phyloP scores from a whole-genome alignment of 2,888 invertebrate species.

The Coenonympha arcania region DNA sequence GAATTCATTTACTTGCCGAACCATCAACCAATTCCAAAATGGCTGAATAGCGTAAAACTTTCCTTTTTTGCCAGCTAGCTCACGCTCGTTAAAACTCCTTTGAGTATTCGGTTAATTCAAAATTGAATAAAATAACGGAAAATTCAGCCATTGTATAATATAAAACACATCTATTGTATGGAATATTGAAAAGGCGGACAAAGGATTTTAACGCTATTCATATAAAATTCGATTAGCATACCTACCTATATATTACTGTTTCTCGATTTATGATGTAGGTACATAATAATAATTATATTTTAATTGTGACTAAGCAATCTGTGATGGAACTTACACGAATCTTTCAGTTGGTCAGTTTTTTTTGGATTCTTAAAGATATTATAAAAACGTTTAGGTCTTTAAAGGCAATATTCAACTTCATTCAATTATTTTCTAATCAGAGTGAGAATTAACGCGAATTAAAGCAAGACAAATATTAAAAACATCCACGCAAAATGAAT shows the following conservation, averaged over 20 bases:
- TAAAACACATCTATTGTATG: not conserved
- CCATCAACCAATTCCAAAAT: constrained; percentile 30
- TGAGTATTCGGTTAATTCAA: constrained; percentile 38
- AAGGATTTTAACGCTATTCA: not conserved
- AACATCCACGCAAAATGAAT: no score
- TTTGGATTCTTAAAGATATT: no score
- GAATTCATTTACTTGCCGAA: constrained; percentile 23
- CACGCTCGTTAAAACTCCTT: constrained; percentile 32
- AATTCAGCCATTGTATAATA: not conserved
- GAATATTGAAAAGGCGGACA: not conserved
- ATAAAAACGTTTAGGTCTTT: no score
- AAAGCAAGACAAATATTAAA: no score
- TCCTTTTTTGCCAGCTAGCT: constrained; percentile 32
- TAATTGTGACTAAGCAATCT: not conserved
- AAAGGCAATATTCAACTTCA: no score
- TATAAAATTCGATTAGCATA: not conserved
- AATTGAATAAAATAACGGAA: constrained; percentile 27
- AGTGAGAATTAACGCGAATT: no score
- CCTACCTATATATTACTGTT: no score
- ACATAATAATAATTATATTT: not conserved
- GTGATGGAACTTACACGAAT: not conserved
- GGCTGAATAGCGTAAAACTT: constrained; percentile 37
- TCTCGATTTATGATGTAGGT: not conserved
- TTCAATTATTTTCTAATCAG: no score
- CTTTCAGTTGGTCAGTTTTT: no score